Base-by-base conservation (phyloP, 2,888 invertebrate species). In the Lasioglossum pauxillum region DNA sequence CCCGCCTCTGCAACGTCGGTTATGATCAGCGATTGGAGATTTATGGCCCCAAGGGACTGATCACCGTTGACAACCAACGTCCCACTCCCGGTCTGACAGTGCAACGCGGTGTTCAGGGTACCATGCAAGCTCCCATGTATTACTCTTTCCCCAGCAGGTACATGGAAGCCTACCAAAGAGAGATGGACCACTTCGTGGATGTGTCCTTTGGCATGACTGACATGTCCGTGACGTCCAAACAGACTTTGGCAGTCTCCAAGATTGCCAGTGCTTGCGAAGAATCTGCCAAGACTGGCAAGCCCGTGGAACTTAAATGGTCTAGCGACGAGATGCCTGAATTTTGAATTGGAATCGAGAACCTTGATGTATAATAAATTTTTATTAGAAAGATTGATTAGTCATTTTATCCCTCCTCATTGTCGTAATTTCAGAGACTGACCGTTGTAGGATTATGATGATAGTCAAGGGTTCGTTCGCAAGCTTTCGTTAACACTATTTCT, bases 11-110 rank as follows among this genome's bases (percentile, higher is more conserved):
- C 53, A 95, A 95, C 19, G 97, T 97, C 91, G 97, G 97, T 2
- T 97, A 97, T 90, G 97, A 97, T 88, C 97, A 97, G 93, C 95
- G 97, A 86, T 92, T 97, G 0, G 97, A 97, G 95, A 96, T 96
- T 16, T 97, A 97, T 88, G 97, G 97, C 72, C 95, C 96, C 31
- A 96, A 96, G 91, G 97, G 97, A 88, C 95, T 96, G 95, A 94
- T 97, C 16, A 95, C 95, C 88, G 96, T 96, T 0, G 96, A 96
- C 87, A 96, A 97, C 90, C 96, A 96, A 90, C 95, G 95, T 78
- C 96, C 96, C 0, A 94, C 95, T 74, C 95, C 95, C 80, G 95
- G 96, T 31, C 94, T 96, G 0, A 96, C 96, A 88, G 92, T 93
- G 0, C 93, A 95, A 72, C 90, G 95, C 2, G 96, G 95, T 1